Percentiles rank a stretch among this genome's conserved stretches.
phyloP scores from a whole-genome alignment of 37 sponge, comb jelly and placozoan species.

The Corticium candelabrum region DNA sequence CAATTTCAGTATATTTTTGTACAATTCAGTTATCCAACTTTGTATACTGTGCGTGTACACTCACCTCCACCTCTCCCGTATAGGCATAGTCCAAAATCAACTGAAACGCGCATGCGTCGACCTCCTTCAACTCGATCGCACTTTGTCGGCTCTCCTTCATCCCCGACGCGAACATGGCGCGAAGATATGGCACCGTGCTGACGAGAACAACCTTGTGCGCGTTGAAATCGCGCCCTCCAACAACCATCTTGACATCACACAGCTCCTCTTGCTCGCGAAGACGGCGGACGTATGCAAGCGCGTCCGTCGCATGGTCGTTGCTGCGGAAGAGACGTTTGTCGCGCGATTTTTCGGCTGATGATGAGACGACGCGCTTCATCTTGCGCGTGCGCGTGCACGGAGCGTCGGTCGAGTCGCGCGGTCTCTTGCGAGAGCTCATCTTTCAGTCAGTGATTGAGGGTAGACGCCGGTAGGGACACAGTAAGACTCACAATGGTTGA shows the following conservation, averaged over 20 bases:
- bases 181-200: constrained; percentile 70
- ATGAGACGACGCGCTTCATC: too few species aligned
- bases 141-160: constrained; percentile 77
- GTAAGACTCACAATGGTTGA: too few species aligned
- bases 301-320: constrained; percentile 46
- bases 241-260: constrained; percentile 59
- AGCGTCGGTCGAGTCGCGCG: too few species aligned
- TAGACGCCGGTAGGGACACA: too few species aligned
- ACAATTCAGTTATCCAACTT: too few species aligned
- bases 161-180: constrained; percentile 85
- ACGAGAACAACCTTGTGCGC: constrained; percentile 78
- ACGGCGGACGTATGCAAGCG: constrained; percentile 46
- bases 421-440: too few species aligned
- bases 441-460: too few species aligned
- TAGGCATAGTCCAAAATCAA: constrained; percentile 63
- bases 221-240: constrained; percentile 36
- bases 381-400: too few species aligned
- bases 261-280: constrained; percentile 45
- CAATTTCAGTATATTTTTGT: too few species aligned
- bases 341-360: constrained; percentile 15
- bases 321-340: constrained; percentile 38
- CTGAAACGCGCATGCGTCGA: constrained; percentile 63
- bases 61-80: constrained; percentile 63
- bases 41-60: too few species aligned
- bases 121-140: constrained; percentile 69